Evolutionary conservation across 2,888 invertebrate species (phyloP).

Genomic region (Calephelis perditalis): DNA sequence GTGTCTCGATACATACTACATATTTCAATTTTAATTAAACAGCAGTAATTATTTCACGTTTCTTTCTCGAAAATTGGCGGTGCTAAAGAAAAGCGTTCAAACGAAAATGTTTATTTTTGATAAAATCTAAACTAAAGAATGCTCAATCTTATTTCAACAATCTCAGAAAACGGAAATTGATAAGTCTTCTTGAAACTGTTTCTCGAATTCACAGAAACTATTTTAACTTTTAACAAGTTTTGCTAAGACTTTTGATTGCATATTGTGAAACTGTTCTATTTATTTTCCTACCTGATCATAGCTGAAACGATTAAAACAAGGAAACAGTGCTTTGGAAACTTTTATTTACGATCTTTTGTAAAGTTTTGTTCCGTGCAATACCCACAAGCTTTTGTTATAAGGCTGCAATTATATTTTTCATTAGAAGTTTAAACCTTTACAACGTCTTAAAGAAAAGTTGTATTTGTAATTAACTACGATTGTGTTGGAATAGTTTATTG

Average conservation of each 20-base stretch:
- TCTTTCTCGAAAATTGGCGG: too few species aligned
- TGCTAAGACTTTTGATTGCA: conserved; percentile 1
- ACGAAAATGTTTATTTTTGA: too few species aligned
- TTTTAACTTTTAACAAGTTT: conserved; percentile 11
- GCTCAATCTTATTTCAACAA: not conserved
- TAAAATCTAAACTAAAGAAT: too few species aligned
- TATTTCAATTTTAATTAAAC: too few species aligned
- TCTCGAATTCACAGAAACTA: conserved; percentile 3
- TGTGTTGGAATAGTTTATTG: too few species aligned
- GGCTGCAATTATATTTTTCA: too few species aligned
- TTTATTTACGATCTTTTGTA: not conserved
- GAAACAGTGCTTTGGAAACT: not conserved
- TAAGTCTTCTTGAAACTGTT: not conserved
- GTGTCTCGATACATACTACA: too few species aligned
- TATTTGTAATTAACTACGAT: not conserved
- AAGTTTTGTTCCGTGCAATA: too few species aligned
- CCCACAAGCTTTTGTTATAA: too few species aligned
- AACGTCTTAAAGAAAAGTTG: not conserved
- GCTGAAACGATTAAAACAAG: not conserved
- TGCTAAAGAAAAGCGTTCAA: too few species aligned
- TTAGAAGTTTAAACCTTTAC: too few species aligned
- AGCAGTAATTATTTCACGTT: too few species aligned
- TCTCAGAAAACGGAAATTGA: not conserved
- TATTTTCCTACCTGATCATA: not conserved
- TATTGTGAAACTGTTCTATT: not conserved